Base-by-base conservation (phyloP, 2,113 vertebrate species). In the Petromus typicus region DNA sequence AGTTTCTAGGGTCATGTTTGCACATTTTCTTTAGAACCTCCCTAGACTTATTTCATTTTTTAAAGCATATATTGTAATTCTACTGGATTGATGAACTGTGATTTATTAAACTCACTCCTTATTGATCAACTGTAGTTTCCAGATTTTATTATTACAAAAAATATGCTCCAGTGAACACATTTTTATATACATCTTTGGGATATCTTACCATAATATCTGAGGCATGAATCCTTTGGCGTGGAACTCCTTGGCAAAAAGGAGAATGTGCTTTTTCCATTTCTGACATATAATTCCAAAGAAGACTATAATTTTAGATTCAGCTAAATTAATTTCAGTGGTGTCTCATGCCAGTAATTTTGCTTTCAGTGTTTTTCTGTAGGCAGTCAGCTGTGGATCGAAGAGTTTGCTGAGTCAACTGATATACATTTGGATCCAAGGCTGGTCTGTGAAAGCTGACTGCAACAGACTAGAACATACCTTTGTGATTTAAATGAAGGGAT, bases 301-400 rank as follows among this genome's bases (percentile, higher is more conserved):
- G 40, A 81, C 51, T 17, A 76, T 85, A 92, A 82, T 91, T 96
- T 95, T 85, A 86, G 25, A 92, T 59, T 69, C 45, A 85, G 40
- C 78, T 76, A 85, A 95, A 92, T 91, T 94, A 90, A 94, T 45
- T 95, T 92, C 76, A 63, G 4, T 86, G 8, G 16, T 18, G 18
- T 82, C 45, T 94, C 45, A 43, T 27, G 40, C 54, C 83, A 71
- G 54, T 30, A 48, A 78, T 56, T 90, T 64, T 84, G 67, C 57
- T 37, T 67, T 75, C 16, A 4, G 12, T 80, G 56, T 82, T 17
- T 5, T 56, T 40, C 3, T 67, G 32, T 89, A 45, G 61, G 32
- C 61, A 87, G 51, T 25, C 81, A 87, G 69, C 82, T 89, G 43
- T 87, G 67, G n/a, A 63, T 75, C 5, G 63, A 80, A 88, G 54